Evolutionary conservation across 2,797 vertebrate species (phyloP), one percentile per base, ranked within the genome.

Genomic region (Spinibarbus caldwelli): DNA sequence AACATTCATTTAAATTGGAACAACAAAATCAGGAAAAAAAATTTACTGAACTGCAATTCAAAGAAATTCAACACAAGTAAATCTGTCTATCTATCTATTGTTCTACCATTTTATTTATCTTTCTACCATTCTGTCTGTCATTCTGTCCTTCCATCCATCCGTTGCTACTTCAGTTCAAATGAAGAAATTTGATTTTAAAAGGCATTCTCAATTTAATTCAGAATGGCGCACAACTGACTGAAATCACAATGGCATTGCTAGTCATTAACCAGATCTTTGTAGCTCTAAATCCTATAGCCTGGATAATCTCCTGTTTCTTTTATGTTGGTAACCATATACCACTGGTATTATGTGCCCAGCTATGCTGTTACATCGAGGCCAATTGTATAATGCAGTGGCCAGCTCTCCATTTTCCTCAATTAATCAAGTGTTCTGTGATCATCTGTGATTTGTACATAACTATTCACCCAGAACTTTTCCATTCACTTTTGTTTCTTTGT

Each of bases 311-410:
- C 89, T 93, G 90, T 90, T 91, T 91, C 93, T 88, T 88, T 91
- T 92, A 94, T 92, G 92, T 90, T 85, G 87, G 95, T 96, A 96
- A 95, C 93, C 85, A 82, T 93, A 95, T 92, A 93, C 91, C 85
- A 82, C 75, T 66, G 82, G 82, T 88, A 90, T 95, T 95, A 94
- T 94, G 90, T 92, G 87, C 83, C 49, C 86, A 91, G 92, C 90
- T 90, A 91, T 93, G 85, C 86, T 89, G 89, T 93, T 92, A 85
- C 91, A 93, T 89, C 89, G 88, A 86, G 82, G 80, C 85, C 67
- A 86, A 87, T 88, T 86, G 78, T 90, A 83, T 71, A 62, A 87
- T 88, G 86, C 87, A 87, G 85, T 52, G 77, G 70, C 78, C 78
- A 72, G 80, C 86, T 87, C 31, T 85, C 85, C 84, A 89, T 92